Evolutionary conservation across 1,140 invertebrate species (phyloP).

Genomic region (Cyclina sinensis): DNA sequence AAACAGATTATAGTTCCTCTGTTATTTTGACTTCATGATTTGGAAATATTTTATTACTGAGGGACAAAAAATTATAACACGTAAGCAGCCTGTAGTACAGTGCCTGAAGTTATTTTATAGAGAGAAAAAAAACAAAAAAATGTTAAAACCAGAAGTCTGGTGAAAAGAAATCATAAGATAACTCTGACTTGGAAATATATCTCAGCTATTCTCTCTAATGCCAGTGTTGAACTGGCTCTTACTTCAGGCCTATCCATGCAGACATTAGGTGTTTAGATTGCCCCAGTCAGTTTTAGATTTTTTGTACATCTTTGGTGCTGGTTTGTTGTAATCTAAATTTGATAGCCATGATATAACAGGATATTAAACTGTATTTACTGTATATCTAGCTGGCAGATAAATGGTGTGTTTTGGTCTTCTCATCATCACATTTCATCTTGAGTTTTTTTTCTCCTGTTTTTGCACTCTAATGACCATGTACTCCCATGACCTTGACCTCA

Average conservation of each 20-base stretch:
- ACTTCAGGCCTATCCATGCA: neutral
- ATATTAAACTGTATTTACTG: slow-evolving; percentile 47
- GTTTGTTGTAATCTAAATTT: slow-evolving; percentile 62
- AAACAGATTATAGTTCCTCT: too few relatives aligned
- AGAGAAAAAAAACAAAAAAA: too few relatives aligned
- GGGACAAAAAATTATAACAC: too few relatives aligned
- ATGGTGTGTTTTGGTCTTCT: slow-evolving; percentile 43
- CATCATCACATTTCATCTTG: slow-evolving; percentile 63
- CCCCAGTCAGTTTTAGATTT: slow-evolving; percentile 51
- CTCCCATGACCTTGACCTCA: slow-evolving; percentile 43
- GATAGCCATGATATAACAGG: slow-evolving; percentile 57
- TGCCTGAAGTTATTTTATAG: too few relatives aligned
- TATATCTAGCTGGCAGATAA: slow-evolving; percentile 60
- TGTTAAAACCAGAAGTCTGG: too few relatives aligned
- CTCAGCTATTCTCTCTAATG: too few relatives aligned
- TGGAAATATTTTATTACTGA: too few relatives aligned
- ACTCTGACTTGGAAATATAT: too few relatives aligned
- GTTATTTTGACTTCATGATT: too few relatives aligned
- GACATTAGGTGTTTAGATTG: slow-evolving; percentile 46
- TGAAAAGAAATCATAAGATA: too few relatives aligned
- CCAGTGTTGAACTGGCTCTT: too few relatives aligned
- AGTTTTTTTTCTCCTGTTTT: slow-evolving; percentile 42
- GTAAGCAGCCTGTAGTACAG: too few relatives aligned
- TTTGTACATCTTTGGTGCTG: slow-evolving; percentile 65
- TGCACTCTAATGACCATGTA: slow-evolving; percentile 53